A percentile compares a stretch with the other conserved stretches of the same genome.
phyloP scores from a whole-genome alignment of 2,797 vertebrate genomes.

The Calcarius lapponicus region DNA sequence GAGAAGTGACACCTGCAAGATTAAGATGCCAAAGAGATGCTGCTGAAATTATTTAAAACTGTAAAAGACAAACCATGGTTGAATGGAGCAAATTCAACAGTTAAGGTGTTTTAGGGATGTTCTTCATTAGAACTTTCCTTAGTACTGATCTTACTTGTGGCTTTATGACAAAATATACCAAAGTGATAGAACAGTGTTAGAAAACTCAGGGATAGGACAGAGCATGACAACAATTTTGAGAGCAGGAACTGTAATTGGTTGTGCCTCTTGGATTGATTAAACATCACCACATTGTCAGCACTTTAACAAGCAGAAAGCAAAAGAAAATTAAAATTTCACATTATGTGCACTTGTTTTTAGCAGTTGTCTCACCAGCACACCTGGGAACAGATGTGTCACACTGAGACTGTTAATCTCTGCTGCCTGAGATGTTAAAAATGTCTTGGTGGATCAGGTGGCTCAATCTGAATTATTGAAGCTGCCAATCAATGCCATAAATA shows the following conservation, averaged over 20 bases:
- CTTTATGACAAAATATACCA: background rate
- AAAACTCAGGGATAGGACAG: background rate
- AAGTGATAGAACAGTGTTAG: background rate
- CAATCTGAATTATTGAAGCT: background rate
- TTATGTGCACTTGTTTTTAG: background rate
- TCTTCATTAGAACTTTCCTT: background rate
- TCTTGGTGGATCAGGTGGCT: background rate
- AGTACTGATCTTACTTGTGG: background rate
- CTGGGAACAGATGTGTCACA: background rate
- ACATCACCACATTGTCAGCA: background rate
- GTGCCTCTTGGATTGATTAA: background rate
- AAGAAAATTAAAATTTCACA: background rate
- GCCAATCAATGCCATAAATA: background rate
- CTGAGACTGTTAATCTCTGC: background rate
- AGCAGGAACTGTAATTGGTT: background rate
- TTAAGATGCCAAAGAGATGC: background rate
- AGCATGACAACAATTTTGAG: background rate
- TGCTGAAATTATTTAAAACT: background rate
- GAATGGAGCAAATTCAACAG: background rate
- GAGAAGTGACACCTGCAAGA: background rate
- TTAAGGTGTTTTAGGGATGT: rapidly evolving
- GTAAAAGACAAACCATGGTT: rapidly evolving
- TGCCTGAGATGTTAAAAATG: background rate
- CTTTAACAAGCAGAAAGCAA: background rate
- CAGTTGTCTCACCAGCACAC: background rate